Conservation (phyloP, 2,113 vertebrate species). For the Aegotheles bennettii region DNA sequence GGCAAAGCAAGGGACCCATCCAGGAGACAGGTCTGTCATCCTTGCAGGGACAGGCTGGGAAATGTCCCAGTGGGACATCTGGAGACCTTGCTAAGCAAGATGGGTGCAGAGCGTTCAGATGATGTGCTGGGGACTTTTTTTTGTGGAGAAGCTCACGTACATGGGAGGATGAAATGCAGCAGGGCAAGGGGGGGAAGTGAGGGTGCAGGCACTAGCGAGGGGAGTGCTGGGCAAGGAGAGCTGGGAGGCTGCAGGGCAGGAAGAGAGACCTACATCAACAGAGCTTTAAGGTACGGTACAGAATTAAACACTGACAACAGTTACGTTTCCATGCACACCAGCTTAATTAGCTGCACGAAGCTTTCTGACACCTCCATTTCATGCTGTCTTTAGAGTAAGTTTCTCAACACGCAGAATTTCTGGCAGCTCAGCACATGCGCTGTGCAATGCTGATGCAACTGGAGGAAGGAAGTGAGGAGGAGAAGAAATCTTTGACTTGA, state of each 20-base stretch:
- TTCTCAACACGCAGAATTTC: not conserved
- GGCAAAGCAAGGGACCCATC: not conserved
- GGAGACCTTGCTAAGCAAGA: not conserved
- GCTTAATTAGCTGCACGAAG: slow-evolving; percentile 39
- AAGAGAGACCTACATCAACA: not conserved
- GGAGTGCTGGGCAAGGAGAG: not conserved
- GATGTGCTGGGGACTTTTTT: not conserved
- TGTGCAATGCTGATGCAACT: not conserved
- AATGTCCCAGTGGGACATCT: not conserved
- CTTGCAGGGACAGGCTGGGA: not conserved
- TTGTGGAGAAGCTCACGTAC: not conserved
- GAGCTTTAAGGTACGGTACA: not conserved
- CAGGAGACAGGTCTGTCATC: not conserved
- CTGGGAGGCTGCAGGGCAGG: not conserved
- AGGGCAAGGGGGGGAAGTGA: not conserved
- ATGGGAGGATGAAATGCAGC: not conserved
- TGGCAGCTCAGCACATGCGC: slow-evolving; percentile 7
- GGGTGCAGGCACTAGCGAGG: not conserved
- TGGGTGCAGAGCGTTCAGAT: not conserved
- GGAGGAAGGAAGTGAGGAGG: not conserved
- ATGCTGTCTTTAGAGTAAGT: slow-evolving; percentile 14
- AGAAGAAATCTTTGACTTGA: slow-evolving; percentile 18
- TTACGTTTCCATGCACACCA: not conserved
- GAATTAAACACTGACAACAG: slow-evolving; percentile 39
- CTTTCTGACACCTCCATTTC: slow-evolving; percentile 60